phyloP scores from a whole-genome alignment of 2,797 vertebrate species.

The Thunnus albacares region DNA sequence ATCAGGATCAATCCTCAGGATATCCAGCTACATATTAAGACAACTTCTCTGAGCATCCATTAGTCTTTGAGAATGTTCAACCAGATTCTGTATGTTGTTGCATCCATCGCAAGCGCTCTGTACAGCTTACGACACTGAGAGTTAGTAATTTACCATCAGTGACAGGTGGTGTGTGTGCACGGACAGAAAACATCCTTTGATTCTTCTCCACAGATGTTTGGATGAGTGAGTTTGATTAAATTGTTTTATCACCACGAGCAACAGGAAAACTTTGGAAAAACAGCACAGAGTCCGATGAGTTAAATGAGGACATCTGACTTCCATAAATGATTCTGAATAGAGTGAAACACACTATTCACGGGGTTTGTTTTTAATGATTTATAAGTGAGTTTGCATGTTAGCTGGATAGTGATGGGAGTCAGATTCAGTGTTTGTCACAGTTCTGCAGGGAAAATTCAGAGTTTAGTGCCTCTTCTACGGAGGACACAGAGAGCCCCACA shows the following conservation, averaged over 20 bases:
- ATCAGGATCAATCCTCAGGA: neutral
- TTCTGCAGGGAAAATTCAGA: neutral
- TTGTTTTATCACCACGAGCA: conserved; percentile 31
- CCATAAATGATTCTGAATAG: conserved; percentile 17
- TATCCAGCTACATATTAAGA: too few relatives aligned
- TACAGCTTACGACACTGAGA: neutral
- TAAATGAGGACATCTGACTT: conserved; percentile 18
- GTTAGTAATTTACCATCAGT: neutral
- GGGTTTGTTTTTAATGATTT: neutral
- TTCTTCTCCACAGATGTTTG: conserved; percentile 26
- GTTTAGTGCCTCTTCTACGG: neutral
- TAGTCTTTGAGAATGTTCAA: neutral
- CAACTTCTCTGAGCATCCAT: neutral
- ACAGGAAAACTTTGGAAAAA: conserved; percentile 38
- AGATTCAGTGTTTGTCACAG: neutral
- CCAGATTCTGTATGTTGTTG: neutral
- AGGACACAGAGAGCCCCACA: neutral
- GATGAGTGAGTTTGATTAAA: neutral
- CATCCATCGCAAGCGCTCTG: neutral
- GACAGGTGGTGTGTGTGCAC: neutral
- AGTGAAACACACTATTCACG: neutral
- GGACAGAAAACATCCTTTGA: conserved; percentile 14
- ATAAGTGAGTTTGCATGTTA: too few relatives aligned
- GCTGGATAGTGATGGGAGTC: neutral
- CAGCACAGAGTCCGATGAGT: neutral